Base-by-base conservation (phyloP, 2,113 vertebrate species). In the Corythoichthys intestinalis region DNA sequence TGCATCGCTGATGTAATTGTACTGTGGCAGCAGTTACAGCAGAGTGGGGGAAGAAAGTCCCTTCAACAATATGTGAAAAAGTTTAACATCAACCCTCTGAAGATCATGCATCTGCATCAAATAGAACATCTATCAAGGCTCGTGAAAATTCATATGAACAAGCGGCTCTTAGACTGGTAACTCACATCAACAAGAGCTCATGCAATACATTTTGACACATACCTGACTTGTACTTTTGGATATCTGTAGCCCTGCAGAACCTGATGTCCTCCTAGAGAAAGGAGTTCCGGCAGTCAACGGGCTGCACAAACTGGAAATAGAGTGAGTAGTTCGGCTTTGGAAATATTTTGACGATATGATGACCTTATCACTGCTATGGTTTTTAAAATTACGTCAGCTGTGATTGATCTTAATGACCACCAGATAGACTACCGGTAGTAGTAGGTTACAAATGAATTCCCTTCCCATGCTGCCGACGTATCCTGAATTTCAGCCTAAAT, bases 41-140 rank as follows among this genome's bases (percentile, higher is more conserved):
- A 86, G 37, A 75, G 39, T 3, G 81, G 79, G 1, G 91, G 95
- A 59, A 74, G 84, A 0, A 48, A 48, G 35, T 85, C 93, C 15
- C 86, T 96, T 49, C 89, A 53, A 79, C 80, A 56, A 0, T 91
- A 91, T 0, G 86, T 94, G 66, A 88, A 91, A 71, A 97, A 95
- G 76, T 94, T 98, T 81, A 90, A 91, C 73, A 90, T 96, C 14
- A 85, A 94, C 73, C 96, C 96, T 7, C 93, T 98, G 73, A 95
- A 94, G 71, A 93, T 89, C 38, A 92, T 90, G 47, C 93, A 92
- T 7, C 62, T 91, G 74, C 93, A 91, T 80, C 94, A 99, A 4
- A 65, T 98, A 44, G 88, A 90, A 17, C 90, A 96, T 69, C 91
- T 99, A 66, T 82, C 78, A 1, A 84, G 87, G 54, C 92, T 99